Conservation (phyloP, 2,113 vertebrate species). For the Microcebus murinus region DNA sequence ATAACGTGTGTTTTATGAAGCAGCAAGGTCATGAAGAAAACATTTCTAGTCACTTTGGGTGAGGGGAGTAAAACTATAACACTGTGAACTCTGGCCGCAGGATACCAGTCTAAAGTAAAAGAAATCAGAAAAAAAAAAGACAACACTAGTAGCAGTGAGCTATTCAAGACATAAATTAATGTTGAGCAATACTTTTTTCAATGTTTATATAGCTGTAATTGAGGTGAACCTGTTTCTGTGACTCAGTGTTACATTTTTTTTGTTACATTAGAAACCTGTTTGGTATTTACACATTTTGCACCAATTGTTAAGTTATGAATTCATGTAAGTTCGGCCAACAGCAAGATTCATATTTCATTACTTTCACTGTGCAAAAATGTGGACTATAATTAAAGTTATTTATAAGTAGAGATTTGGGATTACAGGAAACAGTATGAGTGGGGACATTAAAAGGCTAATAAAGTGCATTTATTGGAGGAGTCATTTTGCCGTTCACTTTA, state of each 20-base stretch:
- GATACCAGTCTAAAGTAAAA: background rate
- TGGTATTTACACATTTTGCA: slow-evolving; percentile 63
- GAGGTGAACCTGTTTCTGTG: slow-evolving; percentile 4
- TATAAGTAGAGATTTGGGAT: slow-evolving; percentile 45
- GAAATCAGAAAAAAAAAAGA: background rate
- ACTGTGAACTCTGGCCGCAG: background rate
- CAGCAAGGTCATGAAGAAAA: background rate
- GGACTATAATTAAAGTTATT: slow-evolving; percentile 37
- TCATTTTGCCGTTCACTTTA: background rate
- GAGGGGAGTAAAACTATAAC: background rate
- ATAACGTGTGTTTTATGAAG: background rate
- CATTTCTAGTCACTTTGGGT: background rate
- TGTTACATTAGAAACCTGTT: slow-evolving; percentile 54
- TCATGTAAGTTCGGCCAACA: slow-evolving; percentile 39
- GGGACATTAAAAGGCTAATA: background rate
- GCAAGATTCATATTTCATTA: slow-evolving; percentile 55
- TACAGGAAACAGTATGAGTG: background rate
- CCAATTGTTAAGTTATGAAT: slow-evolving; percentile 54
- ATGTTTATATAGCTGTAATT: slow-evolving; percentile 12
- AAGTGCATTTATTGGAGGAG: background rate
- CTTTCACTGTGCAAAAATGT: slow-evolving; percentile 53
- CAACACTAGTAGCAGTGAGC: background rate
- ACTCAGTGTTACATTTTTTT: slow-evolving; percentile 33
- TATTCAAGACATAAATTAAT: background rate
- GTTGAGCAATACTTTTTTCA: background rate